A percentile compares a stretch with the other conserved stretches of the same genome.
Evolutionary conservation across 2,113 vertebrate species (phyloP).

Genomic region (Chrysemys picta): DNA sequence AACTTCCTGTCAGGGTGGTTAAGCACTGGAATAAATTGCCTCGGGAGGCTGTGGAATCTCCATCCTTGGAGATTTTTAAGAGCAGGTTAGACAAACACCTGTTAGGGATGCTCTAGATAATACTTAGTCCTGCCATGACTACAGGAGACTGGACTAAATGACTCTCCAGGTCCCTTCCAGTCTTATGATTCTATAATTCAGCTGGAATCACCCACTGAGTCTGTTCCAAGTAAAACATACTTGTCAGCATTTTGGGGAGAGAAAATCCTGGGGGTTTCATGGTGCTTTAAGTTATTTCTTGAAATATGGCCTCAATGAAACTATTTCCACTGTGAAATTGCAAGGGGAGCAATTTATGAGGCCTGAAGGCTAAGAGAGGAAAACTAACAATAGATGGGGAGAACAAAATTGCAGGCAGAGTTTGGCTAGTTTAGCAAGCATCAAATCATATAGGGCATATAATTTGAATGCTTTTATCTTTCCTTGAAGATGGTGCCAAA

Average conservation of each 20-base stretch:
- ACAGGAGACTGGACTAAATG: too few species aligned
- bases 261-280: not conserved
- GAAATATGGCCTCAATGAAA: slow-evolving; percentile 40
- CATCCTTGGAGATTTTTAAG: too few species aligned
- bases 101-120: too few species aligned
- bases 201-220: slow-evolving; percentile 26
- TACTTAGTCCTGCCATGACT: too few species aligned
- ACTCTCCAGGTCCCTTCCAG: too few species aligned
- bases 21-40: too few species aligned
- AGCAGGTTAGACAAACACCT: too few species aligned
- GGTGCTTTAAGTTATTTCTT: not conserved
- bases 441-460: not conserved
- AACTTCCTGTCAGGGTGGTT: too few species aligned
- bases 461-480: not conserved
- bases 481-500: not conserved
- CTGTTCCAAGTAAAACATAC: slow-evolving; percentile 16
- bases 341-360: rapidly evolving
- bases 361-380: not conserved
- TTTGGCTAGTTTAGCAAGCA: not conserved
- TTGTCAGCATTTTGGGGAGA: not conserved
- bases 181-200: too few species aligned
- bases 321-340: not conserved
- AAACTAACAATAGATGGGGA: rapidly evolving
- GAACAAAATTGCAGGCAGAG: rapidly evolving
- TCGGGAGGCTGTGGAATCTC: too few species aligned